Evolutionary conservation across 1,140 invertebrate species (phyloP).

Genomic region (Drosophila repleta): DNA sequence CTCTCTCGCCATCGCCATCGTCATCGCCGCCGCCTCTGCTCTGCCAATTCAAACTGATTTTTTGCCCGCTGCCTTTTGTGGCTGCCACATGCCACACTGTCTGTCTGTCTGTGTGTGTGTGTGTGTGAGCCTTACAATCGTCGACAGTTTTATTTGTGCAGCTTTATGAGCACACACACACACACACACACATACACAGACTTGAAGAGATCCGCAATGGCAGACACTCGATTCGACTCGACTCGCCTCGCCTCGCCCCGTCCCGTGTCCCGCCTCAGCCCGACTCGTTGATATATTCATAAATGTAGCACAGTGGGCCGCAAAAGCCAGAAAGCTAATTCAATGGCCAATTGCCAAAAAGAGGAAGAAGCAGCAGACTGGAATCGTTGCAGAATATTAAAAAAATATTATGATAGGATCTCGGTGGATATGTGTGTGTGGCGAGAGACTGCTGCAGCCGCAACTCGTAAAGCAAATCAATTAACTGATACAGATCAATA

Average conservation of each 20-base stretch:
- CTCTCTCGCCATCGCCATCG: background rate
- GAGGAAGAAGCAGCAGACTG: background rate
- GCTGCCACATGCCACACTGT: conserved; percentile 39
- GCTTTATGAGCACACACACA: conserved; percentile 61
- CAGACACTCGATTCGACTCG: conserved; percentile 45
- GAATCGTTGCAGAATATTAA: conserved; percentile 67
- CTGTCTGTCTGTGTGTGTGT: conserved; percentile 13
- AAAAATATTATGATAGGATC: conserved; percentile 70
- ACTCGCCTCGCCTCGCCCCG: too few species aligned
- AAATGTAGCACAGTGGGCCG: conserved; percentile 78
- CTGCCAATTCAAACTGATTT: conserved; percentile 48
- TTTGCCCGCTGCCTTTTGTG: conserved; percentile 27
- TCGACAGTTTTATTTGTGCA: conserved; percentile 79
- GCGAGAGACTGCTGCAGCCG: conserved; percentile 54
- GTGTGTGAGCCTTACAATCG: conserved; percentile 55
- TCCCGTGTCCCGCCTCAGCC: background rate
- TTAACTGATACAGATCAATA: conserved; percentile 55
- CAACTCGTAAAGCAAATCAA: conserved; percentile 76
- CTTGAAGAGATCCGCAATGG: conserved; percentile 39
- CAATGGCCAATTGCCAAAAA: conserved; percentile 76
- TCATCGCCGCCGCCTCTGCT: conserved; percentile 7
- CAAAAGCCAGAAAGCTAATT: conserved; percentile 70
- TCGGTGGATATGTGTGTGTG: background rate
- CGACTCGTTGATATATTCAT: conserved; percentile 75
- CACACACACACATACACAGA: conserved; percentile 15